These are phyloP conservation scores for Siphlonurus alternatus DNA, from an alignment of 2,888 invertebrate species.

Conservation along the genomic window DNA sequence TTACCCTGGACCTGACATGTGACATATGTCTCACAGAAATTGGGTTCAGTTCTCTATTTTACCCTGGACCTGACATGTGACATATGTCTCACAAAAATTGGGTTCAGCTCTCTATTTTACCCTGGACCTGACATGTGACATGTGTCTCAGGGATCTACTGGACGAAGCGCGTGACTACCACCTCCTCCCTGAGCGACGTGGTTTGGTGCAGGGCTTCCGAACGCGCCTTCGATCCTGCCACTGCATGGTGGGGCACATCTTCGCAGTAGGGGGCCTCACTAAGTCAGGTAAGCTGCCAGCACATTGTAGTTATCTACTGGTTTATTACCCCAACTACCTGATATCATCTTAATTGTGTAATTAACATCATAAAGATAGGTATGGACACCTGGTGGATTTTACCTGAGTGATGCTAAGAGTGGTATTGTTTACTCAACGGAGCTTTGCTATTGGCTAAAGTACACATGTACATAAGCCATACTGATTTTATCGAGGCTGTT, in stretches of 20 bases:
- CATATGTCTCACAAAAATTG: no score
- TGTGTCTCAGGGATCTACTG: conserved; percentile 44
- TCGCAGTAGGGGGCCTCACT: conserved; percentile 72
- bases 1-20: no score
- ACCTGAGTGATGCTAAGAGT: no score
- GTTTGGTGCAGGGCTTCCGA: conserved; percentile 57
- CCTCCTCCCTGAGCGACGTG: conserved; percentile 66
- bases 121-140: not conserved
- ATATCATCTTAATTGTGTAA: no score
- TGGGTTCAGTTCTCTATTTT: no score
- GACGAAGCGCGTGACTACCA: conserved; percentile 82
- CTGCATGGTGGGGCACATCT: conserved; percentile 59
- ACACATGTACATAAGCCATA: no score
- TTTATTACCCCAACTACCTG: not conserved
- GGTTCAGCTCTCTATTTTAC: not conserved
- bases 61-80: no score
- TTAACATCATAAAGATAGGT: conserved; percentile 7
- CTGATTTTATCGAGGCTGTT: no score
- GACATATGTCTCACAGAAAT: no score
- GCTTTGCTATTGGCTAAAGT: no score
- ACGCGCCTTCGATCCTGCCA: conserved; percentile 59
- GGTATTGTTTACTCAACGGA: no score
- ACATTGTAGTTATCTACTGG: not conserved
- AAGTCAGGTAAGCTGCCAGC: conserved; percentile 40
- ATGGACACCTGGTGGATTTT: no score